phyloP scores from a whole-genome alignment of 2,797 vertebrate genomes.

The Pogoniulus pusillus region DNA sequence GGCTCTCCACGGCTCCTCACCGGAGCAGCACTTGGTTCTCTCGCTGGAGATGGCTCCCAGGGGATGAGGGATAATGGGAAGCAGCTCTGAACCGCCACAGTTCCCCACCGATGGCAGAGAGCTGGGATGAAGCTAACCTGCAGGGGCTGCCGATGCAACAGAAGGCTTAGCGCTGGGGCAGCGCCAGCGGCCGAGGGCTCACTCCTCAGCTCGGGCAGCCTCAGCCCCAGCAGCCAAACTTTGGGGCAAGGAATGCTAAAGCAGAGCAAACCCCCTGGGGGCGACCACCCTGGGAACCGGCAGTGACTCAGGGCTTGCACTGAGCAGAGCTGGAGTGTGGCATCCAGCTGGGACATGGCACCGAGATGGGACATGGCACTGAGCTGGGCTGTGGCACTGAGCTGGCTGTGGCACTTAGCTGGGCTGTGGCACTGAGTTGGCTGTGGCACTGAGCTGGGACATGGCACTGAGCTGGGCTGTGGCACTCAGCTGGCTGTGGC shows the following conservation, averaged over 20 bases:
- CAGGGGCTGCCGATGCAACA: background rate
- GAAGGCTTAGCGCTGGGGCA: background rate
- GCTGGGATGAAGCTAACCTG: background rate
- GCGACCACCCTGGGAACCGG: rapidly evolving
- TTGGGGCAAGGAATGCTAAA: background rate
- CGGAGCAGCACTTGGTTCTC: background rate
- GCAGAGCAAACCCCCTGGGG: too few relatives aligned
- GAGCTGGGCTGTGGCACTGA: too few relatives aligned
- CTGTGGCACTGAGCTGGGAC: too few relatives aligned
- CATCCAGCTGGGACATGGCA: too few relatives aligned
- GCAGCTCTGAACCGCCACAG: background rate
- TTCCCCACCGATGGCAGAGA: background rate
- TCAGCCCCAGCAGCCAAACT: background rate
- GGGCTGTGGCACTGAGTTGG: too few relatives aligned
- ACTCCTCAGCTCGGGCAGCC: background rate
- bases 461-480: too few relatives aligned
- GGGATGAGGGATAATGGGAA: conserved; percentile 22
- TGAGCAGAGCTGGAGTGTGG: too few relatives aligned
- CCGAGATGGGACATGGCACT: too few relatives aligned
- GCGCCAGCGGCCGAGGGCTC: background rate
- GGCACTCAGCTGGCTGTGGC: too few relatives aligned
- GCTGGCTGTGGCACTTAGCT: too few relatives aligned
- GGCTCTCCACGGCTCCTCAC: background rate
- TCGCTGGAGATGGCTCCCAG: background rate
- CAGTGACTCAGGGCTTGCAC: background rate